A percentile compares a stretch with the other conserved stretches of the same genome.
phyloP scores from a whole-genome alignment of 2,888 invertebrate species.

The Athrips mouffetella region DNA sequence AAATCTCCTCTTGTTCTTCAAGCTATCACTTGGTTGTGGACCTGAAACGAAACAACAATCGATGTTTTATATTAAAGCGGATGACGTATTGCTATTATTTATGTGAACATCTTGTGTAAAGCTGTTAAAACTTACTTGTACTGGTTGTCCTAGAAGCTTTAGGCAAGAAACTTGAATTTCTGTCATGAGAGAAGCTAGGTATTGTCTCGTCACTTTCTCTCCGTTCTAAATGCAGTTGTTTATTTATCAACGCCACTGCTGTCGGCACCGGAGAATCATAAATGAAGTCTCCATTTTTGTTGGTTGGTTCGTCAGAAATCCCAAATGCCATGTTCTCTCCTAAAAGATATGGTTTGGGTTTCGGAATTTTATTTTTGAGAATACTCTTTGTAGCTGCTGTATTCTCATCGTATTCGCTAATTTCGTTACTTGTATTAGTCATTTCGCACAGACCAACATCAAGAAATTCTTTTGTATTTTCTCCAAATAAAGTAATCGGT shows the following conservation, averaged over 20 bases:
- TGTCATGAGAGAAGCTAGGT: slow-evolving; percentile 31
- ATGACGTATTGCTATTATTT: no score
- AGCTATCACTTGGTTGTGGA: slow-evolving; percentile 29
- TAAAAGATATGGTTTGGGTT: slow-evolving; percentile 85
- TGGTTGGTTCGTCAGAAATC: slow-evolving; percentile 34
- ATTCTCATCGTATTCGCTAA: slow-evolving; percentile 70
- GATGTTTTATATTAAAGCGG: not conserved
- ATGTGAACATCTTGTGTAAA: no score
- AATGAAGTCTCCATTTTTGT: slow-evolving; percentile 30
- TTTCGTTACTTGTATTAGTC: slow-evolving; percentile 38
- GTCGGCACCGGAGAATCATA: slow-evolving; percentile 36
- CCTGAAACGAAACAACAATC: slow-evolving; percentile 29
- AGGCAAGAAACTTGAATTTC: slow-evolving; percentile 33
- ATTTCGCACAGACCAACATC: slow-evolving; percentile 33
- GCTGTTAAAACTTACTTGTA: slow-evolving; percentile 50
- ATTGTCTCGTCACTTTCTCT: slow-evolving; percentile 39
- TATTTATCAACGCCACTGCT: slow-evolving; percentile 62
- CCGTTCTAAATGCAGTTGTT: slow-evolving; percentile 51
- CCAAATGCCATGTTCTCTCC: slow-evolving; percentile 81
- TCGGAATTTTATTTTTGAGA: slow-evolving; percentile 85
- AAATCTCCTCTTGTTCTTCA: slow-evolving; percentile 25
- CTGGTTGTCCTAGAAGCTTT: slow-evolving; percentile 46
- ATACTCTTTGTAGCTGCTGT: slow-evolving; percentile 82
- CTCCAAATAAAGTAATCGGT: slow-evolving; percentile 83
- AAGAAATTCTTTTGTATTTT: slow-evolving; percentile 44